These are phyloP conservation scores for Urophycis tenuis DNA, from an alignment of 2,797 vertebrate species.

Conservation along the genomic window DNA sequence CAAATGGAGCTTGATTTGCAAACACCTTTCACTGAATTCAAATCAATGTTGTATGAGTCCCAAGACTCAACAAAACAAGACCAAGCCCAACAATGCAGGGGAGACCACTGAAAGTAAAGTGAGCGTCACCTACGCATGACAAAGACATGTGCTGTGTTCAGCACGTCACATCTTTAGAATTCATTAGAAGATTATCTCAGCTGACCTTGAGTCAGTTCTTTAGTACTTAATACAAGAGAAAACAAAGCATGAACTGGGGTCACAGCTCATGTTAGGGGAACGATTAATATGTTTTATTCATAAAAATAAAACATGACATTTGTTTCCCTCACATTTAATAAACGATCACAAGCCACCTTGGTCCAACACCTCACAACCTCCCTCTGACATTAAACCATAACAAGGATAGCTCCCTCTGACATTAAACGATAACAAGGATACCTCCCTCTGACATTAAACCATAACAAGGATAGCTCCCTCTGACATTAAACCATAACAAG, in stretches of 20 bases:
- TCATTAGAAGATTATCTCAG: not conserved
- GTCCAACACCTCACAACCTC: not conserved
- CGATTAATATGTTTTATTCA: too few species aligned
- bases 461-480: not conserved
- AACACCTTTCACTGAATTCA: constrained; percentile 29
- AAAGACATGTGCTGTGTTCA: not conserved
- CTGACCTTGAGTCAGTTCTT: not conserved
- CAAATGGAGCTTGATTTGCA: constrained; percentile 33
- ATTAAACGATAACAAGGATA: not conserved
- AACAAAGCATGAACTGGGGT: not conserved
- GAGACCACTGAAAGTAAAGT: not conserved
- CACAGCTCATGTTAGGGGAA: not conserved
- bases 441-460: not conserved
- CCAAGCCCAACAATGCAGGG: not conserved
- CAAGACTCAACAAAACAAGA: not conserved
- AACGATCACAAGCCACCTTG: not conserved
- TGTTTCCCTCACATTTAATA: not conserved
- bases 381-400: too few species aligned
- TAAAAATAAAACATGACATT: too few species aligned
- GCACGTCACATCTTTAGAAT: not conserved
- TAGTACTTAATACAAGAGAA: not conserved
- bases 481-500: not conserved
- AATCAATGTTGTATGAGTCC: not conserved
- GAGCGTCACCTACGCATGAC: not conserved
- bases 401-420: not conserved